Evolutionary conservation across 37 sponge, comb jelly and placozoan genomes (phyloP), one percentile per base, ranked within the genome.

Genomic region (Eunapius fragilis): DNA sequence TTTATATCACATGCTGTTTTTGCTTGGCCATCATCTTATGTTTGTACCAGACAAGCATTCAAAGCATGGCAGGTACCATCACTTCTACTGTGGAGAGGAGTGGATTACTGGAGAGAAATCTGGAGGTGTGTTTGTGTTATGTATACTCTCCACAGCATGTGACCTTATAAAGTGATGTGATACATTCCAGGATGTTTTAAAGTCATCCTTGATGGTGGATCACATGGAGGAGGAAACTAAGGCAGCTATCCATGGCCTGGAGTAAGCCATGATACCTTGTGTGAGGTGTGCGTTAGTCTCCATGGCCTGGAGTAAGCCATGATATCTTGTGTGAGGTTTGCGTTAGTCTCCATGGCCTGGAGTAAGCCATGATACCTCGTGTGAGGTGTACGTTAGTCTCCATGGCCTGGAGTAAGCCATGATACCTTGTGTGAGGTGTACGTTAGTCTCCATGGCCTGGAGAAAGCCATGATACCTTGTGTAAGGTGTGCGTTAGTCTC

Each of bases 221-320:
- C 80, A 85, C 35, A 80, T 86, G 78, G 86, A 85, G 73, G 24
- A n/a, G 6, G 75, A 31, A 45, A 81, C 75, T 14, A 76, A n/a
- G 23, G 41, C 49, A 37, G 38, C 34, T 0, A 81, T 90, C 69
- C 82, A 90, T 19, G 31, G 32, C 24, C 78, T 90, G 9, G 32
- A 41, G 91, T 90, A 82, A 76, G 86, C 36, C n/a, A 31, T 48
- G 28, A 19, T 0, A 25, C 22, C 25, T 28, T 80, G n/a, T 23
- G 12, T 9, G 25, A 37, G 7, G 50, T 25, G 30, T 35, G 26
- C 17, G 33, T 31, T 2, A 75, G 25, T n/a, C n/a, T n/a, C n/a
- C n/a, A n/a, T n/a, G n/a, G n/a, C n/a, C n/a, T n/a, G n/a, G n/a
- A n/a, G n/a, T n/a, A n/a, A n/a, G n/a, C n/a, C n/a, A n/a, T n/a